Percentiles rank a stretch among this genome's conserved stretches.
These are phyloP conservation scores for Apodemia zela DNA, from an alignment of 2,888 invertebrate species.

Conservation along the genomic window DNA sequence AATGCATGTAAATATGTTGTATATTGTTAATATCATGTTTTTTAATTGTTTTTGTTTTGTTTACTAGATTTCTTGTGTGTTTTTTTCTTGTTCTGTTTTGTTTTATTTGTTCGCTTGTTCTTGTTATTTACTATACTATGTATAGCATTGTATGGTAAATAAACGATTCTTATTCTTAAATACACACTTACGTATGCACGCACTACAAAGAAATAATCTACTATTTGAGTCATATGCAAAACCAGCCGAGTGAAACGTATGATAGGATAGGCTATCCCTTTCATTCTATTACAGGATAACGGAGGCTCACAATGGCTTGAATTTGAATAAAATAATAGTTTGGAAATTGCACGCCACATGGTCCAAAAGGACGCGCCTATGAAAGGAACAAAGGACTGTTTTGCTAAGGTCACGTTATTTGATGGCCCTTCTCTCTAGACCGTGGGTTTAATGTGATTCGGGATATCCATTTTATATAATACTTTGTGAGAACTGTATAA, in stretches of 20 bases:
- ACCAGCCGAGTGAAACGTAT: constrained; percentile 26
- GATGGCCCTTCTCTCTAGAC: constrained; percentile 37
- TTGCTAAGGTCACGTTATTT: constrained; percentile 47
- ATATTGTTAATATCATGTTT: too few relatives aligned
- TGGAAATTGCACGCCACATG: constrained; percentile 49
- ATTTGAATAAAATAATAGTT: constrained; percentile 73
- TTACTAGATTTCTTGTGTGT: too few relatives aligned
- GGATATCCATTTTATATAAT: constrained; percentile 18
- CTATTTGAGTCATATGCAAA: constrained; percentile 32
- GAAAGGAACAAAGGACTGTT: constrained; percentile 43
- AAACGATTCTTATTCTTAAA: too few relatives aligned
- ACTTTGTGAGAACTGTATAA: not conserved
- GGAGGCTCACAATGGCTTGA: constrained; percentile 42
- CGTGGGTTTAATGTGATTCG: constrained; percentile 29
- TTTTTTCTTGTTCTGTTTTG: too few relatives aligned
- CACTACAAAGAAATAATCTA: constrained; percentile 24
- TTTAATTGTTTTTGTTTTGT: too few relatives aligned
- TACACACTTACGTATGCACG: not conserved
- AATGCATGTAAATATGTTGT: too few relatives aligned
- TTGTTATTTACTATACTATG: too few relatives aligned
- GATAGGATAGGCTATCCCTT: constrained; percentile 25
- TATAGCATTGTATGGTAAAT: too few relatives aligned
- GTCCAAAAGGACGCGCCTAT: constrained; percentile 37
- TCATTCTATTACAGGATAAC: constrained; percentile 42
- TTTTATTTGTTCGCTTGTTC: too few relatives aligned